A percentile compares a stretch with the other conserved stretches of the same genome.
phyloP scores from a whole-genome alignment of 2,797 vertebrate species.

The Apodemus agrarius region DNA sequence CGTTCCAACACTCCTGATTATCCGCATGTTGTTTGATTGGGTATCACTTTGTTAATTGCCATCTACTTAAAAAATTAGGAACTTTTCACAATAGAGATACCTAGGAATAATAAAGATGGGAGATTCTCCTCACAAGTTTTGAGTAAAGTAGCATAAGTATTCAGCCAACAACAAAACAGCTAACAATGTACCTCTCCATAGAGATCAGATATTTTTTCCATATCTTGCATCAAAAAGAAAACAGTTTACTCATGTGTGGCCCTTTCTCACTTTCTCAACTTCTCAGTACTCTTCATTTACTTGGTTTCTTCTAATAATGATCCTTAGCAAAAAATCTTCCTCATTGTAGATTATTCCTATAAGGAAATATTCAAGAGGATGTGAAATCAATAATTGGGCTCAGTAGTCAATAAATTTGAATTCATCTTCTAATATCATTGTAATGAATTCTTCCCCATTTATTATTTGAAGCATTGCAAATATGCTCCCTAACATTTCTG shows the following conservation, averaged over 20 bases:
- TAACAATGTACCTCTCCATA: not conserved
- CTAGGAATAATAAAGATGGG: not conserved
- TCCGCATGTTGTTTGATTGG: not conserved
- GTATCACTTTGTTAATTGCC: not conserved
- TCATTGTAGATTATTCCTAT: not conserved
- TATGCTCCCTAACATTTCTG: not conserved
- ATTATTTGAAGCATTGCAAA: not conserved
- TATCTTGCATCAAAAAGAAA: not conserved
- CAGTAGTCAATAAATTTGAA: not conserved
- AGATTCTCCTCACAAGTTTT: not conserved
- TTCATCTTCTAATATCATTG: not conserved
- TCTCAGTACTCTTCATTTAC: not conserved
- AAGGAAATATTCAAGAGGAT: slow-evolving; percentile 34
- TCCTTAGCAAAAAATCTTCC: not conserved
- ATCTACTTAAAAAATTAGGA: not conserved
- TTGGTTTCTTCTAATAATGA: not conserved
- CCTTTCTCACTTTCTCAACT: not conserved
- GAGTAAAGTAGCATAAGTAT: not conserved
- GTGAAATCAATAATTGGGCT: not conserved
- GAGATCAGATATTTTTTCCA: not conserved
- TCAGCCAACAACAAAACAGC: not conserved
- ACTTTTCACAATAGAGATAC: not conserved
- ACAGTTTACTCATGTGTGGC: not conserved
- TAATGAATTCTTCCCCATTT: not conserved
- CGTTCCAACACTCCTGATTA: too few relatives aligned